phyloP scores from a whole-genome alignment of 2,888 invertebrate species.

The Nephrotoma guestfalica region DNA sequence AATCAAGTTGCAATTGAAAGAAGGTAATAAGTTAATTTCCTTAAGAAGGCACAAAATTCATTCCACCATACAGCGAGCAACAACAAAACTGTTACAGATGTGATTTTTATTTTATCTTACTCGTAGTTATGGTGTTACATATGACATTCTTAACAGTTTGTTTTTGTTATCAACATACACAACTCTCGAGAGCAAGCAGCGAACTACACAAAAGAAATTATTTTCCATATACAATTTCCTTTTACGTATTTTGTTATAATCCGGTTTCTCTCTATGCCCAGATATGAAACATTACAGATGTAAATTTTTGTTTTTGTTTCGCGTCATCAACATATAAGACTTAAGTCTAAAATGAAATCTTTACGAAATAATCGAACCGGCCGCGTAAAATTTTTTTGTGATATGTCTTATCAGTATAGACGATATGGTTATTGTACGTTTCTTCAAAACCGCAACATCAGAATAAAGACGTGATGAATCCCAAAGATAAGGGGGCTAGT shows the following conservation, averaged over 20 bases:
- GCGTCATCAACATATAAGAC: not conserved
- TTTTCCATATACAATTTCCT: not conserved
- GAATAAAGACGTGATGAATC: too few species aligned
- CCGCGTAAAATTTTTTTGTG: not conserved
- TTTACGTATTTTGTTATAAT: not conserved
- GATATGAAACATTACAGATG: not conserved
- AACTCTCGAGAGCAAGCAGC: not conserved
- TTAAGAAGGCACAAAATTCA: not conserved
- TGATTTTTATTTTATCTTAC: not conserved
- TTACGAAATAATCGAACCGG: not conserved
- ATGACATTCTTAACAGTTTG: not conserved
- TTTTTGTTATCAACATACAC: not conserved
- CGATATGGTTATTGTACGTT: too few species aligned
- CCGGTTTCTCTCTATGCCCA: not conserved
- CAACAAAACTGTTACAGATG: not conserved
- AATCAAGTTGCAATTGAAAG: not conserved
- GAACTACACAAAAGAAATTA: not conserved
- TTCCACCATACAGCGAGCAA: not conserved
- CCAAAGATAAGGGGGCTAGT: too few species aligned
- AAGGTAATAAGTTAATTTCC: not conserved
- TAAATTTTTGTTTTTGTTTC: not conserved
- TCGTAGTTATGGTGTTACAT: not conserved
- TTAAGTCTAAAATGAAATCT: too few species aligned
- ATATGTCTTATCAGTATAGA: not conserved
- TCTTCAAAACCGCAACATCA: too few species aligned